These are phyloP conservation scores for Rhea americana DNA, from an alignment of 2,113 vertebrate species.

Conservation along the genomic window DNA sequence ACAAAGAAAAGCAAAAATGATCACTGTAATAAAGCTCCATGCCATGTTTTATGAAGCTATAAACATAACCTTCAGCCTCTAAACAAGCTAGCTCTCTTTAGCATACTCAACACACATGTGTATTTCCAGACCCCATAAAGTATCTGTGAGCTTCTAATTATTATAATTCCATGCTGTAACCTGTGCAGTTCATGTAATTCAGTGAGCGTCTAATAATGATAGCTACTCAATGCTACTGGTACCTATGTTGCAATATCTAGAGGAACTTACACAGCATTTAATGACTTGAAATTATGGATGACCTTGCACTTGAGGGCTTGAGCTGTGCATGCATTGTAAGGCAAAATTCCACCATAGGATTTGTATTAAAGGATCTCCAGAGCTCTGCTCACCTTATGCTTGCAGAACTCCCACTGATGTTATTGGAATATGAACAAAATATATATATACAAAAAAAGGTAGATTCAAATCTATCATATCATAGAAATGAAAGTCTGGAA, in stretches of 20 bases:
- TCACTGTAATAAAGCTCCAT: slow-evolving; percentile 8
- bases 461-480: neutral
- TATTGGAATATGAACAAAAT: neutral
- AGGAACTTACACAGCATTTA: neutral
- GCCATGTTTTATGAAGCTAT: slow-evolving; percentile 22
- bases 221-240: neutral
- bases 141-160: slow-evolving; percentile 1
- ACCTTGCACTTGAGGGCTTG: neutral
- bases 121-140: neutral
- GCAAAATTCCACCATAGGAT: neutral
- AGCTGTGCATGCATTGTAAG: neutral
- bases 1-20: neutral
- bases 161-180: neutral
- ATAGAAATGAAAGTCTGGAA: neutral
- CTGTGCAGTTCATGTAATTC: neutral
- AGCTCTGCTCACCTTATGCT: neutral
- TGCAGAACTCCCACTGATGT: neutral
- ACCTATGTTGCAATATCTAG: neutral
- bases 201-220: neutral
- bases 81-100: neutral
- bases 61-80: slow-evolving; percentile 1
- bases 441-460: neutral
- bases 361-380: neutral
- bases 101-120: neutral
- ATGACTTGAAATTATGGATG: neutral